These are phyloP conservation scores for Sebastiscus tertius DNA, from an alignment of 2,797 vertebrate species.

Conservation along the genomic window DNA sequence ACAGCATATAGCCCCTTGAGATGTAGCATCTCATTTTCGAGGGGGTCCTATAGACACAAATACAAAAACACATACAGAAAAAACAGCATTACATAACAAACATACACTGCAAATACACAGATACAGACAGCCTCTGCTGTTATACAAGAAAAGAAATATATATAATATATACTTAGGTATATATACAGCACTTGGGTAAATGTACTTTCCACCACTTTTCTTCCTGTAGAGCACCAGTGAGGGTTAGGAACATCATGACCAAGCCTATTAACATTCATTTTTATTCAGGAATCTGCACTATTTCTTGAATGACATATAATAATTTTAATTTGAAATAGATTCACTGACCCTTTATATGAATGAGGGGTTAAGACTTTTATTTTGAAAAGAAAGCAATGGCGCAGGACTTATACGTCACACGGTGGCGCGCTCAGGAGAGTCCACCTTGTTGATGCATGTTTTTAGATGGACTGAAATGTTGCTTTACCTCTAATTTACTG, in stretches of 20 bases:
- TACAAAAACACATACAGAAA: too few relatives aligned
- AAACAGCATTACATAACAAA: too few relatives aligned
- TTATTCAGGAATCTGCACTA: not conserved
- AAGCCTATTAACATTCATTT: not conserved
- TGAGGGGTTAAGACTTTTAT: slow-evolving; percentile 22
- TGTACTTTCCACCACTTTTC: not conserved
- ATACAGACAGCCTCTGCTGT: too few relatives aligned
- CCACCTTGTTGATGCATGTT: not conserved
- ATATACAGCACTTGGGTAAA: not conserved
- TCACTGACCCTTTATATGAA: too few relatives aligned
- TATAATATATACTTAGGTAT: too few relatives aligned
- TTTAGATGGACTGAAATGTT: not conserved
- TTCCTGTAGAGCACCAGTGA: not conserved
- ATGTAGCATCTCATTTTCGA: too few relatives aligned
- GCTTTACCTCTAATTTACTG: not conserved
- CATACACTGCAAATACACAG: too few relatives aligned
- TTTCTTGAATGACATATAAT: not conserved
- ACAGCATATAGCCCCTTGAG: fast-evolving
- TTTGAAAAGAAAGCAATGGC: slow-evolving; percentile 41
- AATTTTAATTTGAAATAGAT: not conserved
- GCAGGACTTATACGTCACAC: slow-evolving; percentile 51
- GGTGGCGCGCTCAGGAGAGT: not conserved
- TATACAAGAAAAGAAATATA: too few relatives aligned
- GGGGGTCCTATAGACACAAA: too few relatives aligned
- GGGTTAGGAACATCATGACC: not conserved